phyloP scores from a whole-genome alignment of 2,888 invertebrate species.

The Pyrocoelia pectoralis region DNA sequence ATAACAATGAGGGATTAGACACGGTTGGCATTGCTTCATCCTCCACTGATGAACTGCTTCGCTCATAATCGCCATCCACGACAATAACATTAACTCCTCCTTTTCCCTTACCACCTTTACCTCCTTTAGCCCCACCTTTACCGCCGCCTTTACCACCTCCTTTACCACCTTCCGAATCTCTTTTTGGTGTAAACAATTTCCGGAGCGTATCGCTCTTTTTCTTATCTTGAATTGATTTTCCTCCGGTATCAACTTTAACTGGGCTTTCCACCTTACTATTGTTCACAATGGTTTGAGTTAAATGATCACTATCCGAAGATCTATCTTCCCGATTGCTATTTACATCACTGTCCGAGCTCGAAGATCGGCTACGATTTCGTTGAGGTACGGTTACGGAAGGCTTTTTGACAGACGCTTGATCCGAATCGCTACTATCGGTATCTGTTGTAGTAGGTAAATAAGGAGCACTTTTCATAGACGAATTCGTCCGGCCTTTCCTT shows the following conservation, averaged over 20 bases:
- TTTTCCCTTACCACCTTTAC: slow-evolving; percentile 68
- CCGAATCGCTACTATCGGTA: slow-evolving; percentile 53
- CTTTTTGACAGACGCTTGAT: slow-evolving; percentile 51
- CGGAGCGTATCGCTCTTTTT: slow-evolving; percentile 75
- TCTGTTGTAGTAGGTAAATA: slow-evolving; percentile 55
- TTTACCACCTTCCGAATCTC: slow-evolving; percentile 70
- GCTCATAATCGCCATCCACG: slow-evolving; percentile 68
- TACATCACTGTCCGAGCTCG: slow-evolving; percentile 46
- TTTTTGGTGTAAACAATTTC: slow-evolving; percentile 67
- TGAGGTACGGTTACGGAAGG: slow-evolving; percentile 30
- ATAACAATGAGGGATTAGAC: slow-evolving; percentile 50
- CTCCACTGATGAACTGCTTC: slow-evolving; percentile 57
- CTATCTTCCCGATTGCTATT: slow-evolving; percentile 33
- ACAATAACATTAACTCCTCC: slow-evolving; percentile 73
- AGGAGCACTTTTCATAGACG: slow-evolving; percentile 48
- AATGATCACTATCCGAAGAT: slow-evolving; percentile 43
- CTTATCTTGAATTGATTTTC: slow-evolving; percentile 69
- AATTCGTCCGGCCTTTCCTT: slow-evolving; percentile 60
- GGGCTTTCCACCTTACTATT: slow-evolving; percentile 44
- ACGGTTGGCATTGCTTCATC: slow-evolving; percentile 51
- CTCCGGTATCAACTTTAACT: slow-evolving; percentile 58
- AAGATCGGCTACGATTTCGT: slow-evolving; percentile 38
- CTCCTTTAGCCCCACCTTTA: slow-evolving; percentile 68
- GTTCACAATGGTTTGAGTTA: slow-evolving; percentile 15
- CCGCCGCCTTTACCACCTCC: slow-evolving; percentile 74